These are phyloP conservation scores for Acanthurus tractus DNA, from an alignment of 2,797 vertebrate genomes.

Conservation along the genomic window DNA sequence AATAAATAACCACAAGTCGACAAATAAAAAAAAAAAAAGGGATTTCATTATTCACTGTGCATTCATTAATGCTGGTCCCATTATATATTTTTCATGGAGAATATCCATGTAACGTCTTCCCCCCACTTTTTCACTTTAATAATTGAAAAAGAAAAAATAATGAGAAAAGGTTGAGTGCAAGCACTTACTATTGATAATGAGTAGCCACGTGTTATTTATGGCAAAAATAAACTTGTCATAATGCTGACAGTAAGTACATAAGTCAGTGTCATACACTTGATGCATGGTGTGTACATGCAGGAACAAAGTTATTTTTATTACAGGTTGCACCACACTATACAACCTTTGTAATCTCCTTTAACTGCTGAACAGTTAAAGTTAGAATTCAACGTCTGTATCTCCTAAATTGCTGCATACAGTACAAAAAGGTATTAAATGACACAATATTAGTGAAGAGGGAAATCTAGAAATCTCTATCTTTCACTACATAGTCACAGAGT, in stretches of 20 bases:
- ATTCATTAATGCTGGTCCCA: background rate
- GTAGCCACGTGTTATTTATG: background rate
- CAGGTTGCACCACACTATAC: background rate
- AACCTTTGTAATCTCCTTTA: conserved; percentile 25
- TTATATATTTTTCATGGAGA: background rate
- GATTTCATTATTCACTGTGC: background rate
- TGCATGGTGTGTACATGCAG: too few species aligned
- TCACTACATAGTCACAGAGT: conserved; percentile 28
- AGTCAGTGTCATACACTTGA: too few species aligned
- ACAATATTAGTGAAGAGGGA: conserved; percentile 28
- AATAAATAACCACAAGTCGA: conserved; percentile 6
- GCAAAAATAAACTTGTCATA: background rate
- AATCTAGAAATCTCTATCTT: conserved; percentile 45
- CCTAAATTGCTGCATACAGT: conserved; percentile 40
- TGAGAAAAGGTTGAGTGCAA: background rate
- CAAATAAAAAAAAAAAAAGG: background rate
- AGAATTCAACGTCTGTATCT: conserved; percentile 31
- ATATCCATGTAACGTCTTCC: background rate
- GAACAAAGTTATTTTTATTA: too few species aligned
- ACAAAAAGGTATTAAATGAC: conserved; percentile 41
- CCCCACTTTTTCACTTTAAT: conserved; percentile 1
- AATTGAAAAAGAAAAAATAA: background rate
- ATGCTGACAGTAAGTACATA: background rate
- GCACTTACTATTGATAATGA: background rate
- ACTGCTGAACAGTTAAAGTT: conserved; percentile 13